These are phyloP conservation scores for Syngnathus floridae DNA, from an alignment of 2,113 vertebrate genomes.

Conservation along the genomic window DNA sequence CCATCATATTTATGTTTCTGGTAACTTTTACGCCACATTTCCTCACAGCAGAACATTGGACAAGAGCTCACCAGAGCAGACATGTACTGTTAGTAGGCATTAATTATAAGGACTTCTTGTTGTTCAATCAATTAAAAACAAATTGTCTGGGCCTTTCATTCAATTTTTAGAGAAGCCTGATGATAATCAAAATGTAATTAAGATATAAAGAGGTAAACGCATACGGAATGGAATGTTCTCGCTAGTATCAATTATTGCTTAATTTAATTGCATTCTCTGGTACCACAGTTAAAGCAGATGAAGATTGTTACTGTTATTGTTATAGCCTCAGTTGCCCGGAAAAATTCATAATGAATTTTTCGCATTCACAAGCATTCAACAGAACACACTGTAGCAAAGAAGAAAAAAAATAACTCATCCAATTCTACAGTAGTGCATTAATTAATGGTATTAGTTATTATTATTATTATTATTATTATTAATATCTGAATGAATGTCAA, in stretches of 20 bases:
- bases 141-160: neutral
- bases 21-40: neutral
- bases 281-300: neutral
- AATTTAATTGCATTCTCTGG: conserved; percentile 4
- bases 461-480: no score
- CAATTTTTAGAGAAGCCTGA: neutral
- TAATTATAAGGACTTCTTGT: neutral
- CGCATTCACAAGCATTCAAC: neutral
- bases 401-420: neutral
- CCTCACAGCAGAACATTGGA: neutral
- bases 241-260: neutral
- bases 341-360: neutral
- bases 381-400: neutral
- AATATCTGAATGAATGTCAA: neutral
- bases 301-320: neutral
- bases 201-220: neutral
- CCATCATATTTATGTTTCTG: neutral
- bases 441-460: no score
- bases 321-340: neutral
- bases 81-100: neutral
- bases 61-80: neutral
- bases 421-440: neutral
- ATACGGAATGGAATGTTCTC: neutral
- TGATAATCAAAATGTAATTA: conserved; percentile 1
- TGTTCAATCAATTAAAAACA: conserved; percentile 1